A percentile compares a stretch with the other conserved stretches of the same genome.
phyloP scores from a whole-genome alignment of 2,113 vertebrate species.

The Pterophyllum scalare region DNA sequence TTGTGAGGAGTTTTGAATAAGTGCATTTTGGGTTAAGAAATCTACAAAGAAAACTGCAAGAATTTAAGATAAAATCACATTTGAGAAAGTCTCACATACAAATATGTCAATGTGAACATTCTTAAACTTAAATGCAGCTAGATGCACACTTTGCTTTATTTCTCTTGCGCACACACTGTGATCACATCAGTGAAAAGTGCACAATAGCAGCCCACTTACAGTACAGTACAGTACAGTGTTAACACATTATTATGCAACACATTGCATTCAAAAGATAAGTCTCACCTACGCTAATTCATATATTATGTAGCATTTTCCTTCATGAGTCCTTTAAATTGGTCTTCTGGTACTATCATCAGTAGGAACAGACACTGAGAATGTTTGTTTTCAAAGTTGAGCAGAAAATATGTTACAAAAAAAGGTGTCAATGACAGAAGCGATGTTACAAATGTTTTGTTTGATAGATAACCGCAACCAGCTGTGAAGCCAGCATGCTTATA shows the following conservation, averaged over 20 bases:
- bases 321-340: neutral
- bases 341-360: neutral
- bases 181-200: neutral
- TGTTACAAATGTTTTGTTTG: neutral
- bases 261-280: neutral
- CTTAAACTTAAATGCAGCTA: neutral
- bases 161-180: neutral
- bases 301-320: neutral
- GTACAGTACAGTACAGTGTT: neutral
- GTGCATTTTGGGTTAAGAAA: neutral
- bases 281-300: neutral
- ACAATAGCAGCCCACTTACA: slow-evolving; percentile 5
- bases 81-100: neutral
- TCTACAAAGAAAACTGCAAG: neutral
- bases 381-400: neutral
- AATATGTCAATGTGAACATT: neutral
- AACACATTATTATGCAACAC: slow-evolving; percentile 46
- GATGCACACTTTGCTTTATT: neutral
- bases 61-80: neutral
- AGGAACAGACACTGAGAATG: neutral
- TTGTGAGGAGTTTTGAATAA: neutral
- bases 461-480: neutral
- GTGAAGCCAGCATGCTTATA: neutral
- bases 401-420: neutral
- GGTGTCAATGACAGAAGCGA: too few species aligned